Base-by-base conservation (phyloP, 1,140 invertebrate species). In the Mactra quadrangularis region DNA sequence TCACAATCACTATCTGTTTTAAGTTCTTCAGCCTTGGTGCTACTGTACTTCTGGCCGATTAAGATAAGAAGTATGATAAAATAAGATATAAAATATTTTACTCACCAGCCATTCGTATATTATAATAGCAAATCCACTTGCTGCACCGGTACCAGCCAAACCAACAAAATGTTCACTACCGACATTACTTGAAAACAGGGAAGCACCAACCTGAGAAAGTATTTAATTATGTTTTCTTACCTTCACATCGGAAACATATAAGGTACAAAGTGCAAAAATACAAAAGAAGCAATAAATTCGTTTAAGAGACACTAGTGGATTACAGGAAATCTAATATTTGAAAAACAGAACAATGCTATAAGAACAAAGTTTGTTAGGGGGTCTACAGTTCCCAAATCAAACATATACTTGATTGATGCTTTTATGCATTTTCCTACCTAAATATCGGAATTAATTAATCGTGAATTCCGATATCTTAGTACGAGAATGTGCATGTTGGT, bases 81-180 rank as follows among this genome's bases (percentile, higher is more conserved):
- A 41, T 41, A 41, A 7, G 6, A 41, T 7, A 15, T 6, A 41
- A 7, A 41, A 3, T 9, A 15, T 3, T 9, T 52, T 31, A 85
- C 87, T 84, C 72, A 94, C 94, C 82, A 94, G 94, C 41, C 94
- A 88, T 90, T 95, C 94, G 85, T 95, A 95, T 19, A 92, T 91
- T 22, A 93, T 94, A 74, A 94, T 94, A 52, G 92, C 94, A 45
- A 95, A 88, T 17, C 93, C 93, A 9, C 86, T 82, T 9, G 91
- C 90, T 3, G 93, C 93, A 25, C 92, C 93, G 22, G 94, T 94
- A 0, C 95, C 95, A 19, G 94, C 94, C 35, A 95, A 87, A 41
- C 95, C 95, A 68, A 95, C 94, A 84, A 95, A 95, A 90, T 95
- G 95, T 60, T 89, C 88, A 70, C 86, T 88, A 3, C 88, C 88